phyloP scores from a whole-genome alignment of 1,140 invertebrate genomes.

The Hyposmocoma kahamanoa region DNA sequence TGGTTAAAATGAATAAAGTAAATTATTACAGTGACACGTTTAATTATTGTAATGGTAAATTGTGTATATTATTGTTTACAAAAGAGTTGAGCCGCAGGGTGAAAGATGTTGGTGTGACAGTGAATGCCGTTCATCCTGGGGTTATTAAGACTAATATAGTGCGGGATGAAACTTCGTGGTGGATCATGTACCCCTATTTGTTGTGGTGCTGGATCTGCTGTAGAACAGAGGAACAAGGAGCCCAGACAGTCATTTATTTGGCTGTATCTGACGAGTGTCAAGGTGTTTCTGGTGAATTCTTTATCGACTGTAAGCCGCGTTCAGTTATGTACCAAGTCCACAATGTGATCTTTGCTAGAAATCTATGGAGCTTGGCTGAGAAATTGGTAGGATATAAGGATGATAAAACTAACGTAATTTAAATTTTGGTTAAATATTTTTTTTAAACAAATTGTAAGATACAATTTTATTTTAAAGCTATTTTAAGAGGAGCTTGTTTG shows the following conservation, averaged over 20 bases:
- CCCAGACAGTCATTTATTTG: conserved; percentile 74
- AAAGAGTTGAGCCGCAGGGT: conserved; percentile 3
- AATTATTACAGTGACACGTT: background rate
- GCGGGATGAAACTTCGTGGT: background rate
- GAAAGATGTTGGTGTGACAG: background rate
- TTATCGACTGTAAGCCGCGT: conserved; percentile 65
- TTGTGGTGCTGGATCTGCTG: background rate
- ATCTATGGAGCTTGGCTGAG: conserved; percentile 47
- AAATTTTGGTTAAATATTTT: too few relatives aligned
- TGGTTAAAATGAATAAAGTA: background rate
- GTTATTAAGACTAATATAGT: background rate
- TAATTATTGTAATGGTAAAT: conserved; percentile 6
- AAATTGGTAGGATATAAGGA: conserved; percentile 15
- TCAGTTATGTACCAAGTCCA: conserved; percentile 29
- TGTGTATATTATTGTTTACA: conserved; percentile 2
- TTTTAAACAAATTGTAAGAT: too few relatives aligned
- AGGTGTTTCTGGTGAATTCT: conserved; percentile 73
- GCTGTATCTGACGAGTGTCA: conserved; percentile 69
- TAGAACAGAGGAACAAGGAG: conserved; percentile 52
- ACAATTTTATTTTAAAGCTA: too few relatives aligned
- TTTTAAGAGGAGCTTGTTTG: too few relatives aligned
- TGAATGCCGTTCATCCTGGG: conserved; percentile 7
- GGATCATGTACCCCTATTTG: background rate
- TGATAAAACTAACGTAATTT: too few relatives aligned
- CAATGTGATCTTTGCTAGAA: conserved; percentile 37